Conservation (phyloP, 2,888 invertebrate species). For the Hofmannophila pseudospretella region DNA sequence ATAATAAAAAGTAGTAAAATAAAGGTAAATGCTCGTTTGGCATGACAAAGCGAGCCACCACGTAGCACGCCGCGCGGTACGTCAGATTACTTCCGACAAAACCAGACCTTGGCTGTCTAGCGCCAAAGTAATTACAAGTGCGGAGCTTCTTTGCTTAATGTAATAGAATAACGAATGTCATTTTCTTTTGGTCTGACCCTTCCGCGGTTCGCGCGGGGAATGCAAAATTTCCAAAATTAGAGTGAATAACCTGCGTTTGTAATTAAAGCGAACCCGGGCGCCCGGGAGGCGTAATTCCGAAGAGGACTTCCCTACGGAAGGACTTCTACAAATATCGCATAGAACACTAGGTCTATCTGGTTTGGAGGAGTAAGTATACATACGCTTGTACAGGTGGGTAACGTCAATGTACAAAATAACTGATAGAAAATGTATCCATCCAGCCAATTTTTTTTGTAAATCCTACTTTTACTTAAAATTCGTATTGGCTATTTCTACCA, state of each 20-base stretch:
- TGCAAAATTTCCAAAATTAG: conserved; percentile 75
- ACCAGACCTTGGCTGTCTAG: conserved; percentile 37
- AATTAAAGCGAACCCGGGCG: conserved; percentile 68
- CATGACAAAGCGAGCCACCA: conserved; percentile 30
- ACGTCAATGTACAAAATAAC: too few species aligned
- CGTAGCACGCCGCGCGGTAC: too few species aligned
- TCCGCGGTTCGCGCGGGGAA: conserved; percentile 73
- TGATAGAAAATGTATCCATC: too few species aligned
- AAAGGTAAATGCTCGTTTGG: conserved; percentile 34
- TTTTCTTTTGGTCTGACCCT: conserved; percentile 75
- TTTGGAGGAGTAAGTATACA: too few species aligned
- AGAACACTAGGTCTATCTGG: too few species aligned
- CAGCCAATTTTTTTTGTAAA: too few species aligned
- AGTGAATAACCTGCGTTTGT: conserved; percentile 73
- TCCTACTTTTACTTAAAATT: too few species aligned
- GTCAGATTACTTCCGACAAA: conserved; percentile 31
- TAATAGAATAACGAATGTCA: conserved; percentile 77
- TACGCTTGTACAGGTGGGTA: too few species aligned
- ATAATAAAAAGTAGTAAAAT: too few species aligned
- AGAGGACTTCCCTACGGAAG: background rate
- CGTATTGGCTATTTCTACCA: too few species aligned
- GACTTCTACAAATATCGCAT: background rate
- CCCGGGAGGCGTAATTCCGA: conserved; percentile 34
- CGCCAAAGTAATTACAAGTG: conserved; percentile 65
- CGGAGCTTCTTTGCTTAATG: conserved; percentile 57